Percentiles rank a stretch among this genome's conserved stretches.
Conservation (phyloP, 2,113 vertebrate genomes). For the Vombatus ursinus region DNA sequence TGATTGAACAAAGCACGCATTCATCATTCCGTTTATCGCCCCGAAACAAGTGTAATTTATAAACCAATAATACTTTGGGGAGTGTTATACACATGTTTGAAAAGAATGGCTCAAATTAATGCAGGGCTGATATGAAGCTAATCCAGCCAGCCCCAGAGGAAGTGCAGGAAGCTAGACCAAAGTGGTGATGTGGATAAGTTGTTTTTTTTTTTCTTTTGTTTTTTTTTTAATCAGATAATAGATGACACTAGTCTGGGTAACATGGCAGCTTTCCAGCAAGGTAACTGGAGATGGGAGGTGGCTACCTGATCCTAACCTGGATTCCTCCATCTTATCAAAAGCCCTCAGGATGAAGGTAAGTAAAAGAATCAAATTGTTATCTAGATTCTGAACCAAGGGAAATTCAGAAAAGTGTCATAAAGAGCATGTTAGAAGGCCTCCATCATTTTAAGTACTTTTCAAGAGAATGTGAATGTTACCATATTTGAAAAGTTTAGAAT, state of each 20-base stretch:
- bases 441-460: neutral
- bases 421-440: neutral
- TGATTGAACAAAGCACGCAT: slow-evolving; percentile 86
- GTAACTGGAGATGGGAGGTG: neutral
- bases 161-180: slow-evolving; percentile 75
- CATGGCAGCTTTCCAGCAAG: neutral
- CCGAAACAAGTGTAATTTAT: slow-evolving; percentile 87
- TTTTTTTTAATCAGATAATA: slow-evolving; percentile 39
- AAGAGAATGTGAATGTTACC: neutral
- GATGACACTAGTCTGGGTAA: neutral
- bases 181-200: slow-evolving; percentile 67
- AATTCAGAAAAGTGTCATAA: neutral
- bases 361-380: neutral
- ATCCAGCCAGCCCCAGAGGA: slow-evolving; percentile 77
- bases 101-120: slow-evolving; percentile 85
- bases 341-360: neutral
- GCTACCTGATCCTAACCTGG: neutral
- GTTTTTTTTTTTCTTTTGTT: neutral
- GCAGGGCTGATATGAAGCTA: slow-evolving; percentile 74
- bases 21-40: slow-evolving; percentile 87
- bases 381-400: neutral
- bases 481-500: neutral
- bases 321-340: neutral
- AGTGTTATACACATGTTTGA: slow-evolving; percentile 83
- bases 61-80: slow-evolving; percentile 85